Conservation (phyloP, 1,140 invertebrate species). For the Drosophila kikkawai region DNA sequence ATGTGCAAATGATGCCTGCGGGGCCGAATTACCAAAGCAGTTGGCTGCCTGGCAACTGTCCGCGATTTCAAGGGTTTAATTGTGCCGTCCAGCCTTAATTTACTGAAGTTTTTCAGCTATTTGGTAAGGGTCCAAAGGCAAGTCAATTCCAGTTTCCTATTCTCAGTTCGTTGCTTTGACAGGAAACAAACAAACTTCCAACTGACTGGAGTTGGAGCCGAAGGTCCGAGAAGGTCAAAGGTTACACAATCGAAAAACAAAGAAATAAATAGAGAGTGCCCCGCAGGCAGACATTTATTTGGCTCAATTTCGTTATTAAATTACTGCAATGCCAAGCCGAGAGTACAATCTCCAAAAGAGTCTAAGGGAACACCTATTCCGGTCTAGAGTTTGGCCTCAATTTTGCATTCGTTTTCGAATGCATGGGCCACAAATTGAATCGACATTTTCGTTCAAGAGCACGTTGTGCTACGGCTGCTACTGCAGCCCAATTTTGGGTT, state of each 20-base stretch:
- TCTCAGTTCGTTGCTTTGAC: constrained; percentile 65
- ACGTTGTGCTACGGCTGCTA: constrained; percentile 3
- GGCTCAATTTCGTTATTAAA: constrained; percentile 8
- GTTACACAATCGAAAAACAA: constrained; percentile 46
- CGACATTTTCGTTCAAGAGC: constrained; percentile 30
- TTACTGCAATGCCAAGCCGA: not conserved
- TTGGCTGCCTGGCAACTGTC: constrained; percentile 22
- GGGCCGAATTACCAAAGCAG: constrained; percentile 31
- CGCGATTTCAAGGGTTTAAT: constrained; percentile 47
- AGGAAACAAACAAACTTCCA: constrained; percentile 68
- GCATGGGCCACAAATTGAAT: constrained; percentile 33
- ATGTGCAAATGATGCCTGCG: constrained; percentile 41
- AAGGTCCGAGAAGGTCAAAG: constrained; percentile 66
- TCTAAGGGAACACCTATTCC: not conserved
- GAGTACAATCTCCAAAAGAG: not conserved
- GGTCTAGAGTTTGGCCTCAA: not conserved
- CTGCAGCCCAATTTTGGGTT: constrained; percentile 10
- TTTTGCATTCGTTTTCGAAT: constrained; percentile 12
- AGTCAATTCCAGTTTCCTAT: constrained; percentile 47
- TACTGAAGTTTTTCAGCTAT: constrained; percentile 13
- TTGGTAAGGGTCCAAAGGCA: constrained; percentile 25
- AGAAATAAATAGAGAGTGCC: constrained; percentile 19
- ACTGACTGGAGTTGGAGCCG: constrained; percentile 35
- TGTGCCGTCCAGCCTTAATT: constrained; percentile 40
- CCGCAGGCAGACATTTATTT: constrained; percentile 28